Evolutionary conservation across 2,888 invertebrate genomes (phyloP), one percentile per base, ranked within the genome.

Genomic region (Synanthedon myopaeformis): DNA sequence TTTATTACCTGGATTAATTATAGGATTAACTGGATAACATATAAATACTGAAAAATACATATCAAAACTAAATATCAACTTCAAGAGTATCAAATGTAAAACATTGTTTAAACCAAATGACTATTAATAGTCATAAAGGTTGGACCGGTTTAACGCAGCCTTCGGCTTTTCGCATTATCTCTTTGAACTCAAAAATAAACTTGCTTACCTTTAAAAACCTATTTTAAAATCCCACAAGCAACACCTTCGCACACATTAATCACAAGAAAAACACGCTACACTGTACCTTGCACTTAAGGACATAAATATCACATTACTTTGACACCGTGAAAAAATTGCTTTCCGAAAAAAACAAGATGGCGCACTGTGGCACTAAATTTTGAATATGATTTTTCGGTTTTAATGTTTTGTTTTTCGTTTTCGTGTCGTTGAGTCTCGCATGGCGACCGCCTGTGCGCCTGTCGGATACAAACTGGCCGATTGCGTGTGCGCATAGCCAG

Each of bases 401-500:
- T 64, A 54, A 63, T 67, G 65, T 64, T 65, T 57, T 58, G 66
- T 61, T 70, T 64, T 73, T 82, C 80, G 79, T 74, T 73, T 73
- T 82, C 79, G 77, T 72, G 69, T 83, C 81, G 82, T 84, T 81
- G 69, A 67, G 64, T 62, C 67, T 74, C 70, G 77, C 85, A 85
- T 85, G 69, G 83, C 85, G 84, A 74, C 84, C 82, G 81, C 82
- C 79, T 84, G 82, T 64, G 73, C 72, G 67, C 61, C 58, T 62
- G 67, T 79, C 79, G 76, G 63, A 71, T 74, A 70, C 60, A 63
- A 61, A 70, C 71, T 68, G 64, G 59, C 57, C 55, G 13, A 12
- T 14, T 49, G 49, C 17, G 54, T 58, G 51, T 54, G 61, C 60
- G 59, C 60, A 53, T 57, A 41, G 55, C 56, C 50, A 55, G 59